Percentiles rank a stretch among this genome's conserved stretches.
phyloP scores from a whole-genome alignment of 1,140 invertebrate species.

The Bombus affinis region DNA sequence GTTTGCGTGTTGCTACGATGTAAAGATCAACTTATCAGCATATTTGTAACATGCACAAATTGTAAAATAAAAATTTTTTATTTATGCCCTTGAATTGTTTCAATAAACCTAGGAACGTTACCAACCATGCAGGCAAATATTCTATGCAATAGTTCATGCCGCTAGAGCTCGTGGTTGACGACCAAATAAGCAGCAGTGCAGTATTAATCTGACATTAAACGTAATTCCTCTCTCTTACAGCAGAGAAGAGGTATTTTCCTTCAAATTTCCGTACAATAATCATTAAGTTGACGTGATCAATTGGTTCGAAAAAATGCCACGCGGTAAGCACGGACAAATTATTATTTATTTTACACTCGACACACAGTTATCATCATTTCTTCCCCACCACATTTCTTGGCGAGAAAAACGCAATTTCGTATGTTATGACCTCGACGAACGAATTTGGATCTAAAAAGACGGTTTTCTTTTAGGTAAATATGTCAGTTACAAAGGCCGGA shows the following conservation, averaged over 20 bases:
- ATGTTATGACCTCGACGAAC: slow-evolving; percentile 15
- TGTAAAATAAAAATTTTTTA: slow-evolving; percentile 10
- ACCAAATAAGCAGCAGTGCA: slow-evolving; percentile 46
- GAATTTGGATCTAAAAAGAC: neutral
- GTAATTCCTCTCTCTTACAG: slow-evolving; percentile 22
- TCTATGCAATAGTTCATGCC: slow-evolving; percentile 38
- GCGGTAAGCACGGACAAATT: slow-evolving; percentile 43
- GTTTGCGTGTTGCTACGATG: neutral
- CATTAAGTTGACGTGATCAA: neutral
- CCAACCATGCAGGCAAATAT: slow-evolving; percentile 18
- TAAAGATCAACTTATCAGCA: neutral
- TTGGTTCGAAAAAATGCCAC: slow-evolving; percentile 41
- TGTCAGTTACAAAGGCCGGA: slow-evolving; percentile 95
- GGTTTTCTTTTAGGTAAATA: slow-evolving; percentile 88
- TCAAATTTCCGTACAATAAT: slow-evolving; percentile 44
- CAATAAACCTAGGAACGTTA: neutral
- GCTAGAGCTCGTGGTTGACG: slow-evolving; percentile 49
- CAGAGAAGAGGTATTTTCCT: neutral
- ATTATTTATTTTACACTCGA: neutral
- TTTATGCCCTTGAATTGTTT: neutral
- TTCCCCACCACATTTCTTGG: slow-evolving; percentile 18
- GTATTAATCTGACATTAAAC: slow-evolving; percentile 49
- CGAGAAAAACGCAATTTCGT: slow-evolving; percentile 8
- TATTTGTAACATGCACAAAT: neutral
- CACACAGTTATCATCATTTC: neutral